Base-by-base conservation (phyloP, 2,113 vertebrate species). In the Melospiza georgiana region DNA sequence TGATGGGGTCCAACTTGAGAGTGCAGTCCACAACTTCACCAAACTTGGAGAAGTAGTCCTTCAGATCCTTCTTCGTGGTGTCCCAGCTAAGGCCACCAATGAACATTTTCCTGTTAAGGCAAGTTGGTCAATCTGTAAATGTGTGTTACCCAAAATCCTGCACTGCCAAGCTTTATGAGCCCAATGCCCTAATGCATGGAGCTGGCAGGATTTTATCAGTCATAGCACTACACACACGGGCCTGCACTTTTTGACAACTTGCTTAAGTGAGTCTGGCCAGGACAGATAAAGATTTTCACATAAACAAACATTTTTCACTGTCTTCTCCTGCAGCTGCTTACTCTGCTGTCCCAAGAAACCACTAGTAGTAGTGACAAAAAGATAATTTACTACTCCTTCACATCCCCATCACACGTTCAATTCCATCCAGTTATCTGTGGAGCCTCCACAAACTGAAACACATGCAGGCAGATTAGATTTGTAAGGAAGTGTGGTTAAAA, bases 11-110 rank as follows among this genome's bases (percentile, higher is more conserved):
- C 95, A 99, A 98, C 96, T 99, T 99, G 95, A 99, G 97, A 46
- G 99, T 99, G 98, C 99, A 99, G 98, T 99, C 99, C 49, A 99
- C 99, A 20, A 99, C 99, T 97, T 99, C 99, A 69, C 99, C 99
- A 91, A 99, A 99, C 96, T 99, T 99, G 75, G 98, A 98, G 95
- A 99, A 99, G 97, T 99, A 99, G 97, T 99, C 99, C 97, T 99
- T 99, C 97, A 99, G 98, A 93, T 99, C 99, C 97, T 99, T 99
- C 98, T 99, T 99, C 16, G 99, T 99, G 28, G 99, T 99, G 98
- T 99, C 99, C 99, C 99, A 99, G 98, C 99, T 99, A 94, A 99
- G 98, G 54, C 99, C 99, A 33, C 99, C 99, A 9, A 99, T 99
- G 97, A 99, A 99, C 99, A 99, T 99, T 96, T 99, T 99, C 98